Evolutionary conservation across 2,113 vertebrate genomes (phyloP).

Genomic region (Trachemys scripta): DNA sequence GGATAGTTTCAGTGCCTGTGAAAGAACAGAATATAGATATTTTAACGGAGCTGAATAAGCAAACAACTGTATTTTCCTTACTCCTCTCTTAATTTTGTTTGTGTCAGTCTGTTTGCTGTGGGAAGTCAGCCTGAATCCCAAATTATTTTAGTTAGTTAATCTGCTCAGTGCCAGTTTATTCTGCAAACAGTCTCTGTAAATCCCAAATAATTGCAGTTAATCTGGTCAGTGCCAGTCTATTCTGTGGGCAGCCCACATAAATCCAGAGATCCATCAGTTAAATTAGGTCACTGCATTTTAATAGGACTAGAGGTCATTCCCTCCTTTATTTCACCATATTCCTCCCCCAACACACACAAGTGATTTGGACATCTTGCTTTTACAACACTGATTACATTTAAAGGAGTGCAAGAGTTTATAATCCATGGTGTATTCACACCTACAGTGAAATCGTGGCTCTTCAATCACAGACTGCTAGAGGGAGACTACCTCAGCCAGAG

Average conservation of each 20-base stretch:
- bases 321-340: not conserved
- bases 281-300: not conserved
- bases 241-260: not conserved
- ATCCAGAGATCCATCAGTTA: not conserved
- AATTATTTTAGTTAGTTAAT: slow-evolving; percentile 39
- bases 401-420: not conserved
- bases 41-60: not conserved
- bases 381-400: not conserved
- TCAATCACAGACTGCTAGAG: not conserved
- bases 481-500: not conserved
- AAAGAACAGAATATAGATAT: not conserved
- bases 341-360: fast-evolving
- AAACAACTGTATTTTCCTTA: slow-evolving; percentile 16
- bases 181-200: slow-evolving; percentile 23
- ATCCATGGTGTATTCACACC: not conserved
- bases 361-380: not conserved
- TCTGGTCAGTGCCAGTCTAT: not conserved
- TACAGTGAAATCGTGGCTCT: not conserved
- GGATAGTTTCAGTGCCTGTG: slow-evolving; percentile 9
- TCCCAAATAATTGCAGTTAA: not conserved
- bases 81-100: slow-evolving; percentile 38
- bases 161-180: slow-evolving; percentile 4
- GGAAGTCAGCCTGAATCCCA: slow-evolving; percentile 47
- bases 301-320: not conserved
- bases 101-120: slow-evolving; percentile 39